Conservation (phyloP, 2,797 vertebrate genomes). For the Harpagifer antarcticus region DNA sequence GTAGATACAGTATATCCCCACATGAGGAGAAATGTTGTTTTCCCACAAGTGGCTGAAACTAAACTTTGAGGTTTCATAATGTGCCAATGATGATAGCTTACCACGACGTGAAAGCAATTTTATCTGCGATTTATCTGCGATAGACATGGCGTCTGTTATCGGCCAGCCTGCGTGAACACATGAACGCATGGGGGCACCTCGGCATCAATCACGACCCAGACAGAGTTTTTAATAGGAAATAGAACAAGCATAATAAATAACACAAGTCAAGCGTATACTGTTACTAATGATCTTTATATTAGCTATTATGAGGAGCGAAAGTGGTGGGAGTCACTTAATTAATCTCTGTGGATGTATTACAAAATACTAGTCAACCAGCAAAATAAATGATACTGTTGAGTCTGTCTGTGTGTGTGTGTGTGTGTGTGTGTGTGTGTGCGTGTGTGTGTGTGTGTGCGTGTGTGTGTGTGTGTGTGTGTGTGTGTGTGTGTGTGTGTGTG, state of each 20-base stretch:
- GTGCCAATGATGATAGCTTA: slow-evolving; percentile 55
- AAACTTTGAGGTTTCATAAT: slow-evolving; percentile 63
- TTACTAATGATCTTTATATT: slow-evolving; percentile 83
- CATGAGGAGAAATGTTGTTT: slow-evolving; percentile 19
- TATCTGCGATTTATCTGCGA: slow-evolving; percentile 19
- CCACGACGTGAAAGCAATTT: slow-evolving; percentile 68
- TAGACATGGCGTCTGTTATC: slow-evolving; percentile 20
- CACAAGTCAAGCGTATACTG: slow-evolving; percentile 75
- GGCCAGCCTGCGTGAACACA: slow-evolving; percentile 38
- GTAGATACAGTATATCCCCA: slow-evolving; percentile 7
- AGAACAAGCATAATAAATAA: slow-evolving; percentile 79
- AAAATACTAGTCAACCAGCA: slow-evolving; percentile 44
- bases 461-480: neutral
- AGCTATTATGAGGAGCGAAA: slow-evolving; percentile 80
- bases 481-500: neutral
- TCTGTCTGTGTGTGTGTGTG: slow-evolving; percentile 2
- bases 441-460: neutral
- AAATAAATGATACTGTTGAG: slow-evolving; percentile 45
- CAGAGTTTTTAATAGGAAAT: slow-evolving; percentile 77
- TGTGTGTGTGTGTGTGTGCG: neutral
- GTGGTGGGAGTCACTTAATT: slow-evolving; percentile 84
- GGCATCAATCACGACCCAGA: slow-evolving; percentile 72
- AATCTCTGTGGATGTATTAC: slow-evolving; percentile 60
- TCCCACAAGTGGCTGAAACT: slow-evolving; percentile 34
- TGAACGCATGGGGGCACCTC: slow-evolving; percentile 47